These are phyloP conservation scores for Falco concolor DNA, from an alignment of 2,797 vertebrate species.

Conservation along the genomic window DNA sequence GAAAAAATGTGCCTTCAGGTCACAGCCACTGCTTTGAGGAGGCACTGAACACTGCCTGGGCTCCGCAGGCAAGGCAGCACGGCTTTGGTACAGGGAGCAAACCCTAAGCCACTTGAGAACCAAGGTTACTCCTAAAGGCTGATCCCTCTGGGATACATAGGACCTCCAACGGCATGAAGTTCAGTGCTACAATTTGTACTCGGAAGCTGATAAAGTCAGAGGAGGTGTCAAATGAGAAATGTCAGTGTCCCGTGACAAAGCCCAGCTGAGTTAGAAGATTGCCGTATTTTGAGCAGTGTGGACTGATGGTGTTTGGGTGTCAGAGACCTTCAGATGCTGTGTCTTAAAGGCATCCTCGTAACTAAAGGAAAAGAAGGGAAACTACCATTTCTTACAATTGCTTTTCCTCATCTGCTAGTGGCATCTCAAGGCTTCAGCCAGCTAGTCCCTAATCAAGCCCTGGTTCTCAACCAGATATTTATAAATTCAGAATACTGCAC, in stretches of 20 bases:
- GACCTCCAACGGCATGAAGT: neutral
- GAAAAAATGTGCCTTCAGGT: neutral
- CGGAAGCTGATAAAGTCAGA: neutral
- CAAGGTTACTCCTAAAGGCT: neutral
- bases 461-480: conserved; percentile 33
- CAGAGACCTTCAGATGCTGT: neutral
- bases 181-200: neutral
- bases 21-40: neutral
- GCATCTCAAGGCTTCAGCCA: conserved; percentile 9
- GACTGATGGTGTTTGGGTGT: neutral
- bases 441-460: conserved; percentile 14
- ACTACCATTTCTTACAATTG: neutral
- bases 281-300: neutral
- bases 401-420: neutral
- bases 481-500: conserved; percentile 32
- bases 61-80: neutral
- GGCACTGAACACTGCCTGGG: neutral
- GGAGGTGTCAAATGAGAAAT: neutral
- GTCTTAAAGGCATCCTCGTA: neutral
- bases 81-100: neutral
- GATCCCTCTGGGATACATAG: neutral
- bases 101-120: neutral
- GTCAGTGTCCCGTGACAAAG: neutral
- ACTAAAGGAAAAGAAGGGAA: neutral
- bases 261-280: neutral